These are phyloP conservation scores for Petrocephalus sullivani DNA, from an alignment of 2,797 vertebrate species.

Conservation along the genomic window DNA sequence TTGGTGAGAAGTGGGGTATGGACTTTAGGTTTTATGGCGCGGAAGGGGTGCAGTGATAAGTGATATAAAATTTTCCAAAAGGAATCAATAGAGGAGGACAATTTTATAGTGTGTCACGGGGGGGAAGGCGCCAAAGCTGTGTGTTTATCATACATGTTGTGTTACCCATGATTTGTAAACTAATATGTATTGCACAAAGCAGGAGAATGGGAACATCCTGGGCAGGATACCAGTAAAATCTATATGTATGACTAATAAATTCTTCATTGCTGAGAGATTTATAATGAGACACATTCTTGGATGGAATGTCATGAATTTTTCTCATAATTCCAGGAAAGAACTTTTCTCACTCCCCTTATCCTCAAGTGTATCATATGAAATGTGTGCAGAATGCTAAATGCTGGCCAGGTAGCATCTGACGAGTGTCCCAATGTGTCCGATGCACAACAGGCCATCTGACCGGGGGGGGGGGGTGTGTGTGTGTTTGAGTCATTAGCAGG, in stretches of 20 bases:
- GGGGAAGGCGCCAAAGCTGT: not conserved
- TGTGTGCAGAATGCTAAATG: not conserved
- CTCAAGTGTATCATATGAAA: not conserved
- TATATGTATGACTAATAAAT: not conserved
- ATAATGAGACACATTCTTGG: slow-evolving; percentile 3
- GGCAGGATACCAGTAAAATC: not conserved
- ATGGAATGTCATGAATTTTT: not conserved
- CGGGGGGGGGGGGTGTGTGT: not conserved
- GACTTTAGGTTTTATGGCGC: too few relatives aligned
- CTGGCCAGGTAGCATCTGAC: not conserved
- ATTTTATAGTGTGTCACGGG: too few relatives aligned
- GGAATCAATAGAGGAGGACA: too few relatives aligned
- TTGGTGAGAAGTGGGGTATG: too few relatives aligned
- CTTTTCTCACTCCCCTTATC: not conserved
- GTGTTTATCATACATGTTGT: not conserved
- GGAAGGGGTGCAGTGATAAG: too few relatives aligned
- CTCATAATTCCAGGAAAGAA: not conserved
- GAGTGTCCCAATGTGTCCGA: not conserved
- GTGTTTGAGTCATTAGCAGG: not conserved
- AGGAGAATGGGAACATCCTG: not conserved
- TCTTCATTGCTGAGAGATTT: not conserved
- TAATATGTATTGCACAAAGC: not conserved
- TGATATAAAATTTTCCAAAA: too few relatives aligned
- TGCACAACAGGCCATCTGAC: not conserved
- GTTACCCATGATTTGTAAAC: not conserved